Conservation (phyloP, 1,140 invertebrate species). For the Archivesica marissinica region DNA sequence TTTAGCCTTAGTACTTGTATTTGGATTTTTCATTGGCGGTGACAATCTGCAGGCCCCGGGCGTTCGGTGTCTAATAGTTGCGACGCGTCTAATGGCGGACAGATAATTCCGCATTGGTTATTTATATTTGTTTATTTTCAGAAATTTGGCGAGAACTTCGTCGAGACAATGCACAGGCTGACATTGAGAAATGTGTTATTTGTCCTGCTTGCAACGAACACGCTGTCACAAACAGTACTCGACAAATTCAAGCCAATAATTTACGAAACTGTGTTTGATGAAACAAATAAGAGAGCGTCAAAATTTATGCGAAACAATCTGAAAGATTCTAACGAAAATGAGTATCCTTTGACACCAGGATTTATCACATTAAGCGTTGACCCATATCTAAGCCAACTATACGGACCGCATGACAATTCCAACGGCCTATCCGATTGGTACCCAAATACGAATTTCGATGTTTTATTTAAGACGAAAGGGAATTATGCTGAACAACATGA, state of each 20-base stretch:
- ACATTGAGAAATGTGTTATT: neutral
- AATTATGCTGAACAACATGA: neutral
- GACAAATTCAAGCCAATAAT: neutral
- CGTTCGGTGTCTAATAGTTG: no score
- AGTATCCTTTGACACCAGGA: neutral
- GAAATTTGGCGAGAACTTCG: neutral
- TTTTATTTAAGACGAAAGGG: no score
- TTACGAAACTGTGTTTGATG: neutral
- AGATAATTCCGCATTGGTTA: no score
- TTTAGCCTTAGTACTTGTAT: no score
- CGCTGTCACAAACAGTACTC: neutral
- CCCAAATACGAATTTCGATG: no score
- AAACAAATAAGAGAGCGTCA: neutral
- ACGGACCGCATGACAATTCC: neutral
- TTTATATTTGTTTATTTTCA: neutral
- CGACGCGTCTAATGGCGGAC: no score
- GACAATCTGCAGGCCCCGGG: no score
- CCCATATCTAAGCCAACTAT: neutral
- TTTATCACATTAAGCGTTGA: neutral
- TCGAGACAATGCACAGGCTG: conserved; percentile 2
- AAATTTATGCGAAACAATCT: neutral
- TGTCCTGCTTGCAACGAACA: neutral
- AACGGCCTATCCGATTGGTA: no score
- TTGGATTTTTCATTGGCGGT: no score
- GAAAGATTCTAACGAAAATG: neutral